Conservation (phyloP, 2,888 invertebrate species). For the Lucinisca nassula region DNA sequence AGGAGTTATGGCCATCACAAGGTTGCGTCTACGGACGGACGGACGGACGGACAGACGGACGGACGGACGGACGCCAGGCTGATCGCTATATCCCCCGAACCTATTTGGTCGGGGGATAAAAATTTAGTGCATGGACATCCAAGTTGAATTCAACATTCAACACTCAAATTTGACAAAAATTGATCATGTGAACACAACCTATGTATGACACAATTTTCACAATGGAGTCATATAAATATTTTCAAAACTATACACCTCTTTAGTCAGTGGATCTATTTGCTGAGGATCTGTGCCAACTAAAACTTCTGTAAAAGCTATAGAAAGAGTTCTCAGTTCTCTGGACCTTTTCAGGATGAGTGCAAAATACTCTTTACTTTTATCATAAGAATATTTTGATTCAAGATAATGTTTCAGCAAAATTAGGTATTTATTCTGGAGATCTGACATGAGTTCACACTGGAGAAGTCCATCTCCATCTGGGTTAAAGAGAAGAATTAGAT, state of each 20-base stretch:
- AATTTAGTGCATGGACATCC: too few relatives aligned
- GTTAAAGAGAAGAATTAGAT: neutral
- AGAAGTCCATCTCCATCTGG: neutral
- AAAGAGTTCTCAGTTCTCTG: neutral
- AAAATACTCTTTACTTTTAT: constrained; percentile 46
- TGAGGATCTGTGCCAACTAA: neutral
- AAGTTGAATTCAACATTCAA: too few relatives aligned
- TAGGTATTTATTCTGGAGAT: constrained; percentile 89
- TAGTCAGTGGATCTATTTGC: neutral
- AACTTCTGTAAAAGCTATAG: neutral
- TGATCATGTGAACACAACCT: too few relatives aligned
- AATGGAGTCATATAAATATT: neutral
- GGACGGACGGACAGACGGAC: too few relatives aligned
- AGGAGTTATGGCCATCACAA: too few relatives aligned
- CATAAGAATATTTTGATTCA: constrained; percentile 84
- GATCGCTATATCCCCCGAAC: too few relatives aligned
- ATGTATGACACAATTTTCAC: too few relatives aligned
- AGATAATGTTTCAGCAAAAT: constrained; percentile 86
- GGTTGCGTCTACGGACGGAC: too few relatives aligned
- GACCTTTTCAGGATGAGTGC: neutral
- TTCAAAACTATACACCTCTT: neutral
- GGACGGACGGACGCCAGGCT: too few relatives aligned
- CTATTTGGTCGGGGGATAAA: too few relatives aligned
- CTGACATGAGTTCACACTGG: constrained; percentile 71
- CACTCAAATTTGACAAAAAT: too few relatives aligned